Evolutionary conservation across 1,140 invertebrate species (phyloP).

Genomic region (Neodiprion pinetum): DNA sequence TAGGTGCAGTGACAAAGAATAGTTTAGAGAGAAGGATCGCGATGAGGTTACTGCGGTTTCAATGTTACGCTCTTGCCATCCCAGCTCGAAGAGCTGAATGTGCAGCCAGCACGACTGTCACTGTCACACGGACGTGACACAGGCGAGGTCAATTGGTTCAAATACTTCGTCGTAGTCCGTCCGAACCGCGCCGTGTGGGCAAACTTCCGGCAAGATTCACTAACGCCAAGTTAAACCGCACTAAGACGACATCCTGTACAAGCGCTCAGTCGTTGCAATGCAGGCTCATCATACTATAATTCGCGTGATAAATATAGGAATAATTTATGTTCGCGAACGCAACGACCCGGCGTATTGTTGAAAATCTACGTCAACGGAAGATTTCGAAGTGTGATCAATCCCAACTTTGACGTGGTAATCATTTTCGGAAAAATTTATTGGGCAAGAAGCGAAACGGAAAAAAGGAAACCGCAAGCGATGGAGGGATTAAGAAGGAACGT

Average conservation of each 20-base stretch:
- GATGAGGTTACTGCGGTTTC: neutral
- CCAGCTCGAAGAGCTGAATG: too few relatives aligned
- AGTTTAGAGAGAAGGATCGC: neutral
- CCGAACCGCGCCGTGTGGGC: conserved; percentile 54
- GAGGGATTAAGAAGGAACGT: too few relatives aligned
- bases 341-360: too few relatives aligned
- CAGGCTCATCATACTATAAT: too few relatives aligned
- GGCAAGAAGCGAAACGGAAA: too few relatives aligned
- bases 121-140: conserved; percentile 22
- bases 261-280: neutral
- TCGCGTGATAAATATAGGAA: too few relatives aligned
- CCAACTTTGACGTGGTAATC: too few relatives aligned
- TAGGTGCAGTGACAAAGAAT: conserved; percentile 12
- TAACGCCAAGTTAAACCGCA: conserved; percentile 31
- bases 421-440: too few relatives aligned
- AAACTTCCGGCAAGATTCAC: conserved; percentile 50
- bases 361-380: too few relatives aligned
- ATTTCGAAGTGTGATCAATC: too few relatives aligned
- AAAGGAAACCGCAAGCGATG: too few relatives aligned
- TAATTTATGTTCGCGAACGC: too few relatives aligned
- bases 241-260: conserved; percentile 31
- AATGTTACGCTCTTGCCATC: neutral
- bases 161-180: conserved; percentile 24
- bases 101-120: conserved; percentile 15
- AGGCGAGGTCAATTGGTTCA: conserved; percentile 41